Percentiles rank a stretch among this genome's conserved stretches.
Evolutionary conservation across 2,797 vertebrate species (phyloP).

Genomic region (Microctenopoma stevenorrisi): DNA sequence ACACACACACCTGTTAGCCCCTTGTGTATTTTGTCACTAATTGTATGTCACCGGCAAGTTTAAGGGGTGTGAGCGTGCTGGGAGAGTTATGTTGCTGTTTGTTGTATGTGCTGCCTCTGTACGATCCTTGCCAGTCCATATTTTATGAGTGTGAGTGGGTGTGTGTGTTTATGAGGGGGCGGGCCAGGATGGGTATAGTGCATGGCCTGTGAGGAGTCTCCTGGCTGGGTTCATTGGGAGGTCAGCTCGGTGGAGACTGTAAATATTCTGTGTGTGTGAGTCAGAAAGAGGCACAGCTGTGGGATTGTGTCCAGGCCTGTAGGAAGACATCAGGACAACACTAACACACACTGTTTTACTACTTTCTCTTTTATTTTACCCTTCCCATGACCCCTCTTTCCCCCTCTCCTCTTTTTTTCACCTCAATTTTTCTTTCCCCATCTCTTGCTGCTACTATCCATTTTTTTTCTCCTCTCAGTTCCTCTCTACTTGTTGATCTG

Average conservation of each 20-base stretch:
- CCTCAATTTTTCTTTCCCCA: constrained; percentile 59
- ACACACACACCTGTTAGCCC: constrained; percentile 43
- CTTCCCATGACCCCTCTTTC: constrained; percentile 76
- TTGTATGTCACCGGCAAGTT: constrained; percentile 74
- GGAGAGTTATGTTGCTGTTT: constrained; percentile 78
- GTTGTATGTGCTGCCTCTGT: constrained; percentile 68
- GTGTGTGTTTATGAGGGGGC: constrained; percentile 82
- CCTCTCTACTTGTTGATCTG: constrained; percentile 71
- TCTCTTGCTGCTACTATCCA: constrained; percentile 35
- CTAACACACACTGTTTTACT: constrained; percentile 83
- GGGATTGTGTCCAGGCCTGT: constrained; percentile 84
- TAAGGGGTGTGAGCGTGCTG: constrained; percentile 73
- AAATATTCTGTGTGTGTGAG: constrained; percentile 78
- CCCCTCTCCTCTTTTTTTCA: constrained; percentile 39
- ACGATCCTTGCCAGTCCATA: constrained; percentile 65
- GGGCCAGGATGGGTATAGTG: constrained; percentile 77
- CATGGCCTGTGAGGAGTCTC: constrained; percentile 82
- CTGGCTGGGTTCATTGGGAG: constrained; percentile 83
- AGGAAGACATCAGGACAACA: constrained; percentile 82
- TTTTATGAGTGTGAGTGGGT: constrained; percentile 70
- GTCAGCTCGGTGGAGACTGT: constrained; percentile 85
- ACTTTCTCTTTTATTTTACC: constrained; percentile 83
- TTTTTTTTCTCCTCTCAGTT: constrained; percentile 50
- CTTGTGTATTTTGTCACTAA: constrained; percentile 76
- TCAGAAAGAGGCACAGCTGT: constrained; percentile 79